Evolutionary conservation across 2,797 vertebrate genomes (phyloP).

Genomic region (Thunnus albacares): DNA sequence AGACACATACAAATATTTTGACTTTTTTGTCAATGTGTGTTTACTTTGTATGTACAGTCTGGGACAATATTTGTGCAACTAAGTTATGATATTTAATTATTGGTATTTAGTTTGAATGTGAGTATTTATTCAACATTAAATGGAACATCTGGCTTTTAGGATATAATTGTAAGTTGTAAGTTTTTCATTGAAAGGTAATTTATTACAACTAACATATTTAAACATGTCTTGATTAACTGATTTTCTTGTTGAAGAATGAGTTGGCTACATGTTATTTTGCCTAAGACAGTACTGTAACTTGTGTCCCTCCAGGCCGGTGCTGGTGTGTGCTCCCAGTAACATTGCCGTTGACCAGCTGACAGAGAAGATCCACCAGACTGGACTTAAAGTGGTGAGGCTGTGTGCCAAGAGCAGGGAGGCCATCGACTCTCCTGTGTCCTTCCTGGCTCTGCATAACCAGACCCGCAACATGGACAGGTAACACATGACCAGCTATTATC

Average conservation of each 20-base stretch:
- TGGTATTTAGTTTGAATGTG: neutral
- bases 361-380: constrained; percentile 96
- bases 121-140: neutral
- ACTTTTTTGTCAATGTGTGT: neutral
- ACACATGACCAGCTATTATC: neutral
- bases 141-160: neutral
- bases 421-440: constrained; percentile 95
- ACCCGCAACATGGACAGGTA: constrained; percentile 98
- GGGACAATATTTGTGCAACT: neutral
- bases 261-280: neutral
- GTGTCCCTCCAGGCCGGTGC: constrained; percentile 87
- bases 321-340: constrained; percentile 97
- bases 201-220: neutral
- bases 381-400: constrained; percentile 94
- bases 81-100: neutral
- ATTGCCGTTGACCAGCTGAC: constrained; percentile 96
- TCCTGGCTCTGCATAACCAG: constrained; percentile 96
- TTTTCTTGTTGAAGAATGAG: neutral
- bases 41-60: neutral
- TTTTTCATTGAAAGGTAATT: neutral
- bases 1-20: constrained; percentile 47
- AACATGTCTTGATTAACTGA: neutral
- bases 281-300: neutral
- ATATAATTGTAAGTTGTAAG: neutral
- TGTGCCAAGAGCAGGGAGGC: constrained; percentile 96